Evolutionary conservation across 2,113 vertebrate genomes (phyloP).

Genomic region (Chlamydotis undulata): DNA sequence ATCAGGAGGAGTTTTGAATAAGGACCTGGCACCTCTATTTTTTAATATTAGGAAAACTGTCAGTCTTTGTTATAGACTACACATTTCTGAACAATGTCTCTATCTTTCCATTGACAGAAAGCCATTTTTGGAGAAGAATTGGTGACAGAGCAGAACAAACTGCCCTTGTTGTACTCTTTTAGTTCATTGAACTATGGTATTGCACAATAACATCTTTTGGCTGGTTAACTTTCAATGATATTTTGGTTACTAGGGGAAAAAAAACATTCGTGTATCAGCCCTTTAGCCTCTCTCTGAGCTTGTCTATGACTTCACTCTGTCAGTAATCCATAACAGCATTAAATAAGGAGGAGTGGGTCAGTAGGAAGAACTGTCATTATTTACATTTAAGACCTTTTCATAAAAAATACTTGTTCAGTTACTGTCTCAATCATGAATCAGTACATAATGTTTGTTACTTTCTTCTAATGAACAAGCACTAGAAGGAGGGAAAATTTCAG

Average conservation of each 20-base stretch:
- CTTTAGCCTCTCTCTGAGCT: neutral
- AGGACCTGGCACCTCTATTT: neutral
- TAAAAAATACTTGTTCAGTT: neutral
- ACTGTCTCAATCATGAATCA: neutral
- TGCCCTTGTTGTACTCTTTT: neutral
- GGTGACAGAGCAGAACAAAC: neutral
- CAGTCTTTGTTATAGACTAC: neutral
- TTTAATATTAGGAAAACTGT: neutral
- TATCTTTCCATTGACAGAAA: neutral
- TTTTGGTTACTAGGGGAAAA: neutral
- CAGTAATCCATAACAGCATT: neutral
- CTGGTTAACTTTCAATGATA: neutral
- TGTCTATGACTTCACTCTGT: neutral
- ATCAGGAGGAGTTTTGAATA: neutral
- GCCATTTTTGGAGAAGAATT: neutral
- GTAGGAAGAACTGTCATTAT: neutral
- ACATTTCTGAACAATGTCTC: neutral
- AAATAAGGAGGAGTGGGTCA: neutral
- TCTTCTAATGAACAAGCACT: neutral
- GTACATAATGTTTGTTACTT: neutral
- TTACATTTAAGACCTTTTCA: neutral
- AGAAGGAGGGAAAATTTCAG: neutral
- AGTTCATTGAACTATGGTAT: neutral
- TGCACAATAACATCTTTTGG: neutral
- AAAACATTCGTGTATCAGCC: neutral